Evolutionary conservation across 2,797 vertebrate species (phyloP), one percentile per base, ranked within the genome.

Genomic region (Sternotherus odoratus): DNA sequence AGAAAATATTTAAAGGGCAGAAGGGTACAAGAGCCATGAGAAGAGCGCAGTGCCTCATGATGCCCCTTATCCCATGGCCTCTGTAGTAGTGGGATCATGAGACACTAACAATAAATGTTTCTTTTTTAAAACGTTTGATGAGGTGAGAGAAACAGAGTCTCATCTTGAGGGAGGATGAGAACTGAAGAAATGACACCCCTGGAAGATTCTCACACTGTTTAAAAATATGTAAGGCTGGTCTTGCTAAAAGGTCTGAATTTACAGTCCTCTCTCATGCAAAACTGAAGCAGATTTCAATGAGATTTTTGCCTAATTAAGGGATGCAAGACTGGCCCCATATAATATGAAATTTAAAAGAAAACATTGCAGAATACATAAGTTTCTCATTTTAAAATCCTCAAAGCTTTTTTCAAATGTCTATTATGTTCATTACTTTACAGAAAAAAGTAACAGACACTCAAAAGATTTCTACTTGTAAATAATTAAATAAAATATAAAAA

Each of bases 381-480:
- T 39, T 69, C n/a, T 69, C 56, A 39, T 69, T 69, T 69, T 5
- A 39, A 69, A 36, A 69, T 69, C 63, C n/a, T 69, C 63, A n/a
- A 23, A 69, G 63, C 11, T 36, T 69, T 30, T 57, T 33, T 69
- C 36, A 36, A 39, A 69, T 69, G n/a, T 69, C 63, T 86, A 77
- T 5, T 90, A 43, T 48, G 51, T 60, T 26, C 16, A 54, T 92
- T 63, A 84, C 15, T 69, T 79, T 74, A 69, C 33, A 63, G 28
- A 63, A 63, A 53, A 69, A 28, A 87, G 48, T 48, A 93, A 87
- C 84, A 89, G 80, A 53, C 54, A 79, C 79, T 49, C 46, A 79
- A 95, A 86, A 82, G 77, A 36, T 89, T 77, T 85, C 43, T 46
- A 88, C n/a, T 19, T 88, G 17, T 24, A 60, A 66, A 86, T 82